Evolutionary conservation across 2,888 invertebrate genomes (phyloP).

Genomic region (Dasysyrphus tricinctus): DNA sequence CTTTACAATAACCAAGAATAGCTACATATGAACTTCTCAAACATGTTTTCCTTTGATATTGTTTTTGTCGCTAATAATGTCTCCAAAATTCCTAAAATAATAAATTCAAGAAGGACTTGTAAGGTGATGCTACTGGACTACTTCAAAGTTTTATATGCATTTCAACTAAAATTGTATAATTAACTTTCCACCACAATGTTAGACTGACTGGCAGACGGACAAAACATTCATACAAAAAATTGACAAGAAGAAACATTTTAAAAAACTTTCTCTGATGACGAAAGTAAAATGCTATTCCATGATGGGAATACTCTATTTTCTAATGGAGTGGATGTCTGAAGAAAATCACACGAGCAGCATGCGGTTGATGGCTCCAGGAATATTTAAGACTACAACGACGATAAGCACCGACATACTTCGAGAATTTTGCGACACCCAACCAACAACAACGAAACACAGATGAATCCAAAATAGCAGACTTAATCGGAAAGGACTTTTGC

Average conservation of each 20-base stretch:
- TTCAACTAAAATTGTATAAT: too few relatives aligned
- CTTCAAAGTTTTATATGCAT: too few relatives aligned
- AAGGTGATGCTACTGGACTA: too few relatives aligned
- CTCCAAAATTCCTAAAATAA: too few relatives aligned
- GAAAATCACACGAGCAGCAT: background rate
- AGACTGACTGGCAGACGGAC: background rate
- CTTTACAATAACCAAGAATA: too few relatives aligned
- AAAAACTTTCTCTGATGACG: slow-evolving; percentile 8
- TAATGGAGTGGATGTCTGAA: slow-evolving; percentile 21
- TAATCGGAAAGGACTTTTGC: slow-evolving; percentile 74
- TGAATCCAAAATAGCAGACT: slow-evolving; percentile 71
- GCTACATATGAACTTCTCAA: too few relatives aligned
- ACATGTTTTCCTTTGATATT: too few relatives aligned
- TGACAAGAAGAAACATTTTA: background rate
- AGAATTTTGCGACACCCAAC: slow-evolving; percentile 37
- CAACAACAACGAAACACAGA: slow-evolving; percentile 21
- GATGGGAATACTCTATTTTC: background rate
- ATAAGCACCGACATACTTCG: background rate
- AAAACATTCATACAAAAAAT: background rate
- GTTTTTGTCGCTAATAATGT: too few relatives aligned
- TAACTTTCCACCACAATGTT: too few relatives aligned
- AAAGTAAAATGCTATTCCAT: slow-evolving; percentile 17
- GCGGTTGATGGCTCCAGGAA: background rate
- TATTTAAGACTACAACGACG: slow-evolving; percentile 33
- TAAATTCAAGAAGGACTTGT: too few relatives aligned